Evolutionary conservation across 2,888 invertebrate species (phyloP), one percentile per base, ranked within the genome.

Genomic region (Drosophila robusta): DNA sequence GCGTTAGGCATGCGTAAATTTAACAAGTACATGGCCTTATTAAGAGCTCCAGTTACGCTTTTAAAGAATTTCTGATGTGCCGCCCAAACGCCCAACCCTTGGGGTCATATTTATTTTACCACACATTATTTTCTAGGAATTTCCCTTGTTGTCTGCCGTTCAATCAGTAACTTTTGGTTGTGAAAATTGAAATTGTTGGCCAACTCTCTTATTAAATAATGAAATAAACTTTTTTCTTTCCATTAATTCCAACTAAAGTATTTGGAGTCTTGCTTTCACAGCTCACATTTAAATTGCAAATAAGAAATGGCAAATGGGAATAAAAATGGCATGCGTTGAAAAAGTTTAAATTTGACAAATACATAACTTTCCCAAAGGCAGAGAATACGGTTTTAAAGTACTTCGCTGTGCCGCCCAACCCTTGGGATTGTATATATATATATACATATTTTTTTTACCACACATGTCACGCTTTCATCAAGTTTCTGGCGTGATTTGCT

Each of bases 401-500:
- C 3, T 11, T 11, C 9, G 9, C 32, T 32, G 11, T 32, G 32
- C 11, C 11, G 32, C 32, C 9, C 32, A 11, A 32, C 32, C 32
- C 32, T 32, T 32, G 32, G 32, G 11, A 11, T 32, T 3, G 11
- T 32, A 32, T 4, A 32, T 11, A 32, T 11, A 11, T 9, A 16
- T 9, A 14, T 39, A 39, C 5, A 46, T 38, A 18, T 22, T 41
- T 41, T 16, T 44, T 45, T 44, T 32, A n/a, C 24, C 36, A 54
- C 38, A 70, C 42, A 54, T 65, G 57, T 39, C 54, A 63, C 22
- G 52, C 50, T 55, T 56, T 51, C 61, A 70, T 69, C 69, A 75
- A 65, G 70, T 62, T 70, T 70, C 61, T 58, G 57, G 47, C 75
- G 44, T 61, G 75, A 74, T 74, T 75, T 74, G 75, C 58, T 47